Conservation (phyloP, 2,888 invertebrate genomes). For the Endotricha flammealis region DNA sequence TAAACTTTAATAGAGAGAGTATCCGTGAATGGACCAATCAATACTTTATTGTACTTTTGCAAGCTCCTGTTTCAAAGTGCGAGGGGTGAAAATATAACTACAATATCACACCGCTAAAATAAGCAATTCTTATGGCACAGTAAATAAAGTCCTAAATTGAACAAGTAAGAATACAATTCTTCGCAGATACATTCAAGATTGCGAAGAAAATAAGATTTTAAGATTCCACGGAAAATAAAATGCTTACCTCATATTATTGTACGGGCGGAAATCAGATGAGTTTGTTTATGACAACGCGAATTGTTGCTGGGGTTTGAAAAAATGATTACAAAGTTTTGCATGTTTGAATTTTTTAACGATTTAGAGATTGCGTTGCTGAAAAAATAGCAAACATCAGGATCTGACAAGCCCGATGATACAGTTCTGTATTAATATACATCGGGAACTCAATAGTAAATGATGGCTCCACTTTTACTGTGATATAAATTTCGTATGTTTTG, state of each 20-base stretch:
- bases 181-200: conserved; percentile 10
- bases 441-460: too few species aligned
- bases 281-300: neutral
- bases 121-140: neutral
- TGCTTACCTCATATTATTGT: conserved; percentile 3
- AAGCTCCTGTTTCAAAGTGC: conserved; percentile 30
- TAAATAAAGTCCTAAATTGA: conserved; percentile 8
- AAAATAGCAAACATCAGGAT: too few species aligned
- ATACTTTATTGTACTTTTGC: conserved; percentile 54
- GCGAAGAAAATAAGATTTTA: conserved; percentile 11
- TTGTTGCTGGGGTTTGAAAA: neutral
- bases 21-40: conserved; percentile 55
- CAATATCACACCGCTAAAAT: conserved; percentile 20
- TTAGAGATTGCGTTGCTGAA: too few species aligned
- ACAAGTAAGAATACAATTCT: neutral
- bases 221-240: conserved; percentile 7
- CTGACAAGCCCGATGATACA: too few species aligned
- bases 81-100: conserved; percentile 27
- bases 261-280: neutral
- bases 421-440: too few species aligned
- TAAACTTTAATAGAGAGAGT: conserved; percentile 58
- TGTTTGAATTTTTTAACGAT: too few species aligned
- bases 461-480: too few species aligned
- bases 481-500: too few species aligned
- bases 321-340: too few species aligned